Evolutionary conservation across 2,113 vertebrate species (phyloP).

Genomic region (Marmota monax): DNA sequence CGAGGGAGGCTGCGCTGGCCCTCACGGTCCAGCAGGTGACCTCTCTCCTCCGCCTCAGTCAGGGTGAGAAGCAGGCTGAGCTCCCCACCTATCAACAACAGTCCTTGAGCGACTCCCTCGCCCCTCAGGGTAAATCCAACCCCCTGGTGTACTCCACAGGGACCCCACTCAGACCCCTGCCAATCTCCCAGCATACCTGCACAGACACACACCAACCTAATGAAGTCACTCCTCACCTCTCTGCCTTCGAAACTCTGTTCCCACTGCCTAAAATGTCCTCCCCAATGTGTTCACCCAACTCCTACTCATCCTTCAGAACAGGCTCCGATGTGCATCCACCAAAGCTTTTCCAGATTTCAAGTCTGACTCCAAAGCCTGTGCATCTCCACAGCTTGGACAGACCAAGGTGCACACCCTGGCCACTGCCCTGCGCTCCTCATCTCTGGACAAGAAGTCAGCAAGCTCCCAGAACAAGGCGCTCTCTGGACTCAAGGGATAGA

Average conservation of each 20-base stretch:
- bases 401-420: accelerated
- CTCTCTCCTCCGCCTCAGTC: not conserved
- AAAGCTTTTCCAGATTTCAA: not conserved
- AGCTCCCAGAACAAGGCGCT: too few species aligned
- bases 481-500: too few species aligned
- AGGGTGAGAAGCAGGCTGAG: too few species aligned
- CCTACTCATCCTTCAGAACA: not conserved
- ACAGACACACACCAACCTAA: too few species aligned
- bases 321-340: not conserved
- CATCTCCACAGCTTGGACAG: not conserved
- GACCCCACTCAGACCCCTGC: not conserved
- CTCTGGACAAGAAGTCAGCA: too few species aligned
- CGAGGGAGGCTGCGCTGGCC: not conserved
- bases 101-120: too few species aligned
- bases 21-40: too few species aligned
- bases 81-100: too few species aligned
- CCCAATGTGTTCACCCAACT: too few species aligned
- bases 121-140: not conserved
- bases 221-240: accelerated
- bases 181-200: not conserved
- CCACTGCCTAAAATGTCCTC: not conserved
- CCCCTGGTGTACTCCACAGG: not conserved
- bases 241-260: not conserved
- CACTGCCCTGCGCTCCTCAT: not conserved
- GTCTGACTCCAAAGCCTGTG: not conserved